phyloP scores from a whole-genome alignment of 2,797 vertebrate genomes.

The Urocyon cinereoargenteus region DNA sequence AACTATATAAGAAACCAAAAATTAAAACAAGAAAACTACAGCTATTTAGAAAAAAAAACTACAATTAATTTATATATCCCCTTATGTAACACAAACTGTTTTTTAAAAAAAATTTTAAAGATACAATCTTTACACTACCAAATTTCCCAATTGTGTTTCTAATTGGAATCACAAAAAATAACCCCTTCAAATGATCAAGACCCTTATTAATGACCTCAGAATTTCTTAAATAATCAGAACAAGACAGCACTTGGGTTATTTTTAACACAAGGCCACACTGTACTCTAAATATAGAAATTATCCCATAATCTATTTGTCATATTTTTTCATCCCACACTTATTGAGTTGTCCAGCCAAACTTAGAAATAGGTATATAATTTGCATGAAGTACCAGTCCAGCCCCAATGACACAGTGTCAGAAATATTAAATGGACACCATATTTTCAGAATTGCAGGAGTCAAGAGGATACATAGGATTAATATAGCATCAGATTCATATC shows the following conservation, averaged over 20 bases:
- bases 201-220: background rate
- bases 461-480: background rate
- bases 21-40: constrained; percentile 30
- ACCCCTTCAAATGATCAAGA: background rate
- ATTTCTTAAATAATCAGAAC: constrained; percentile 21
- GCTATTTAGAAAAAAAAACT: background rate
- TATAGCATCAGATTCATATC: background rate
- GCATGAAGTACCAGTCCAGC: background rate
- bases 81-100: background rate
- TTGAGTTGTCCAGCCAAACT: background rate
- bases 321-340: background rate
- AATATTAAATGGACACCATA: background rate
- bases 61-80: background rate
- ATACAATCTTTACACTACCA: background rate
- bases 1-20: background rate
- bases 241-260: background rate
- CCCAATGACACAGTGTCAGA: background rate
- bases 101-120: background rate
- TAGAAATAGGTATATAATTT: background rate
- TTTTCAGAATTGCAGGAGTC: background rate
- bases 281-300: background rate
- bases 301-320: constrained; percentile 29
- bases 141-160: constrained; percentile 50
- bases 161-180: background rate
- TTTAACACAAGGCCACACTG: background rate